Evolutionary conservation across 2,113 vertebrate species (phyloP), one percentile per base, ranked within the genome.

Genomic region (Petrocephalus zakoni): DNA sequence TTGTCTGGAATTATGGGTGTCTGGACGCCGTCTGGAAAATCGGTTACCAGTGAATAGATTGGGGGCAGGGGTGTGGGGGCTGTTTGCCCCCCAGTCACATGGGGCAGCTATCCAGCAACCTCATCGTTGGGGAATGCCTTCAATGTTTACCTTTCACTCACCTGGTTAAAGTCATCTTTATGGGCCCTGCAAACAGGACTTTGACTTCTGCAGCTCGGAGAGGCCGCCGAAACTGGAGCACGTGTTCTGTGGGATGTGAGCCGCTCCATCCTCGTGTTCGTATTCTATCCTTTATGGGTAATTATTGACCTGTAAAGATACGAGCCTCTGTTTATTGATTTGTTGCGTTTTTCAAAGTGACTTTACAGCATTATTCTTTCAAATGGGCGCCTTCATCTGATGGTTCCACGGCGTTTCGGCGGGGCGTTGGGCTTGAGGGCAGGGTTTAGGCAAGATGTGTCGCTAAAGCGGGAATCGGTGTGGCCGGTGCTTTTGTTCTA

Each of bases 81-180:
- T 94, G 93, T 95, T 96, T 96, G 94, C 94, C 93, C 93, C 93
- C 91, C 19, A 93, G 92, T 94, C 93, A 93, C 92, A 93, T 90
- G 93, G 93, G 93, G 7, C 85, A 68, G 86, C 72, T 56, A 53
- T 86, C 47, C 87, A 92, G 91, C 92, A 91, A 95, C 95, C 94
- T 96, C 94, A 95, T 94, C 92, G 92, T 93, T 94, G 91, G 88
- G 94, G 95, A 95, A 95, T 95, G 95, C 88, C 88, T 90, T 91
- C 90, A 85, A 90, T 96, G 94, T 96, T 96, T 96, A 96, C 95
- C 93, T 94, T 95, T 94, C 93, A 93, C 94, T 94, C 94, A 95
- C 95, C 94, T 96, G 95, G 95, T 93, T 90, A 89, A 95, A 93
- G 94, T 95, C 95, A 95, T 96, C 95, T 96, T 96, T 95, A 95